Base-by-base conservation (phyloP, 2,888 invertebrate genomes). In the Onchidella celtica region DNA sequence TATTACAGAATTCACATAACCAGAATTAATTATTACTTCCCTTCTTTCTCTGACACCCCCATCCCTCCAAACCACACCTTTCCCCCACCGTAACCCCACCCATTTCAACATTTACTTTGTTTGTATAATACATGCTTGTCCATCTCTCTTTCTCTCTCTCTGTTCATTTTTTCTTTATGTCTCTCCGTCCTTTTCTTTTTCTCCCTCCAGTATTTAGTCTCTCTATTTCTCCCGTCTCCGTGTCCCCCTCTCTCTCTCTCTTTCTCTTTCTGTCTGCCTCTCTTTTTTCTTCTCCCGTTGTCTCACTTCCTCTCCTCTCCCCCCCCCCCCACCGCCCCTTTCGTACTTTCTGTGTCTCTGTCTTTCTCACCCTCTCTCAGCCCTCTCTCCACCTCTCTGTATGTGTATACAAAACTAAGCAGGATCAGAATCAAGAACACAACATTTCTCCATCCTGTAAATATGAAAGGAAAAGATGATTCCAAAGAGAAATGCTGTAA, bases 161-260 rank as follows among this genome's bases (percentile, higher is more conserved):
- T n/a, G n/a, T n/a, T n/a, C n/a, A n/a, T n/a, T n/a, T n/a, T 57
- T 27, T 24, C 70, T 34, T 24, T 55, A 11, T 47, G 14, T 72
- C 72, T 47, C 29, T 40, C 72, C 55, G n/a, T 21, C 27, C 34
- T 24, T 70, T n/a, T 70, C 70, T 70, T 40, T 70, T 55, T 72
- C 72, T 72, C 72, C 24, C 47, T 40, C 72, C 24, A 2, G 17
- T 55, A 47, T 55, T 72, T 55, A 47, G 47, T 72, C 72, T 72
- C 72, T 72, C 40, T 72, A 4, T 38, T 24, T 38, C 29, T 38
- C 55, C 40, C 38, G 24, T 27, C 55, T 47, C 40, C 29, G 11
- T 27, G 24, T 47, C 27, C n/a, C 40, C 21, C 57, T 57, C 57
- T 59, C 59, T 34, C 59, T 59, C n/a, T 40, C n/a, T 9, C n/a